Conservation (phyloP, 2,888 invertebrate species). For the Balanococcus diminutus region DNA sequence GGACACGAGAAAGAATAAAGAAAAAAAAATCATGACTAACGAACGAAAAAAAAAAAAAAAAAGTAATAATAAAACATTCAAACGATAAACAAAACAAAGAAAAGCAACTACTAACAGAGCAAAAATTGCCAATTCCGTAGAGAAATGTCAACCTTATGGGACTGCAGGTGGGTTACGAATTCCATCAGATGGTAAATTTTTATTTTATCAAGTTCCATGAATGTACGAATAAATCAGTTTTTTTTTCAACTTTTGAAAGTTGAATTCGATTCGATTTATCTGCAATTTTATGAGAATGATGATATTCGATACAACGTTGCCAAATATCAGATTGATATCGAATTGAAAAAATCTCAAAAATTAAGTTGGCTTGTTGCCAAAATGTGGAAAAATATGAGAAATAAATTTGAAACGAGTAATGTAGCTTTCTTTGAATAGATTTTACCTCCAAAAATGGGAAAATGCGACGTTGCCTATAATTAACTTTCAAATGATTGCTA, state of each 20-base stretch:
- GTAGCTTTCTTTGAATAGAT: too few species aligned
- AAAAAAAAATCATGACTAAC: neutral
- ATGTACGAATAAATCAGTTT: neutral
- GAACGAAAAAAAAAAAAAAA: neutral
- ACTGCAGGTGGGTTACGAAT: too few species aligned
- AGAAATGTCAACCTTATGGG: neutral
- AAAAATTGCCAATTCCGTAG: slow-evolving; percentile 16
- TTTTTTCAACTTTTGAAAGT: neutral
- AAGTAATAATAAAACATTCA: neutral
- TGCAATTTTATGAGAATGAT: too few species aligned
- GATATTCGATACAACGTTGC: too few species aligned
- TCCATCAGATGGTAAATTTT: neutral
- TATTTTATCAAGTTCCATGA: neutral
- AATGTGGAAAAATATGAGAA: neutral
- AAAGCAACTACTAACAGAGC: slow-evolving; percentile 33
- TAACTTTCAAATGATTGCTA: too few species aligned
- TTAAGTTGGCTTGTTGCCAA: neutral
- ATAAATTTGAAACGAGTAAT: too few species aligned
- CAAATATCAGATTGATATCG: neutral
- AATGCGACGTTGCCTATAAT: too few species aligned
- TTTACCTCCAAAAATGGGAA: too few species aligned
- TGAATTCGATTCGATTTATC: neutral
- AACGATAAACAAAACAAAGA: slow-evolving; percentile 32
- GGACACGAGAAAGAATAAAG: neutral
- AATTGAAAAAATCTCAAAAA: neutral